Evolutionary conservation across 2,797 vertebrate genomes (phyloP).

Genomic region (Oreochromis grahami): DNA sequence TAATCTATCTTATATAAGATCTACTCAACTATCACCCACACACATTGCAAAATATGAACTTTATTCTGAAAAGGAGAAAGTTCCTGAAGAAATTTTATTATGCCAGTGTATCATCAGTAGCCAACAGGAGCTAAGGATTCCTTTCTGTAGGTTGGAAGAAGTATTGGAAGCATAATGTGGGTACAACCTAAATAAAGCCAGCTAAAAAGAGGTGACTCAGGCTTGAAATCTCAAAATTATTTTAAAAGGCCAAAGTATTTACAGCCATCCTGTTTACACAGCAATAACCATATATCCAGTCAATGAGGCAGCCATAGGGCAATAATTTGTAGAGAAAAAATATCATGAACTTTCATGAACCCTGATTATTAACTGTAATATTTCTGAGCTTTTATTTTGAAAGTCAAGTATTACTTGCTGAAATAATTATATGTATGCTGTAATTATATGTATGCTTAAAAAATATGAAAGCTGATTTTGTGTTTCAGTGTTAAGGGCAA

Average conservation of each 20-base stretch:
- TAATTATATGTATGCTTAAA: background rate
- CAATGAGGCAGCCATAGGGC: background rate
- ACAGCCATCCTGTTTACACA: background rate
- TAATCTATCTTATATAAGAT: slow-evolving; percentile 20
- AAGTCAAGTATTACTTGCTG: background rate
- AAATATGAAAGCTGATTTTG: background rate
- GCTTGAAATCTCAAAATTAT: background rate
- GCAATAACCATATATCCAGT: background rate
- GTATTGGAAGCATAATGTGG: background rate
- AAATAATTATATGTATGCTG: background rate
- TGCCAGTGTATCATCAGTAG: background rate
- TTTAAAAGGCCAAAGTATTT: background rate
- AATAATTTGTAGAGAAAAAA: background rate
- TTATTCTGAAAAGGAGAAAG: background rate
- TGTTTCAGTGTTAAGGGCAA: background rate
- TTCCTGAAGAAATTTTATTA: background rate
- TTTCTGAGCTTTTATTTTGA: background rate
- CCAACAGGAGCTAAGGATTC: background rate
- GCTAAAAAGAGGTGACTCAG: background rate
- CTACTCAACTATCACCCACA: background rate
- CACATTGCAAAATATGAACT: background rate
- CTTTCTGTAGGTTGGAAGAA: background rate
- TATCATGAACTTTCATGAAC: background rate
- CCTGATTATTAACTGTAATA: background rate
- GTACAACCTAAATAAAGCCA: background rate